These are phyloP conservation scores for Phyllostomus hastatus DNA, from an alignment of 2,113 vertebrate genomes.

Conservation along the genomic window DNA sequence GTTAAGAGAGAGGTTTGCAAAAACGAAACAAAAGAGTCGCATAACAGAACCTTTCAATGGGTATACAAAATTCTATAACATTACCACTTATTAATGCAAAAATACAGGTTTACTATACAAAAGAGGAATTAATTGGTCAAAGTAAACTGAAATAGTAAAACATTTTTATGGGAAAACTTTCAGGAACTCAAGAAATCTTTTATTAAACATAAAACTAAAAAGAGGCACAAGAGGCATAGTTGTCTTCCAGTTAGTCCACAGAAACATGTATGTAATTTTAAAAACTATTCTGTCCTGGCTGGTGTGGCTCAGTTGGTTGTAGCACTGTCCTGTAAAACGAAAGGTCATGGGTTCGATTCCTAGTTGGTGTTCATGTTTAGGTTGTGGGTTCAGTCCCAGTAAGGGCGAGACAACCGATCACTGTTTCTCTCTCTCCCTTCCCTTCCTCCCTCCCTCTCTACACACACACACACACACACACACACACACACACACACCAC, in stretches of 20 bases:
- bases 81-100: conserved; percentile 1
- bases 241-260: neutral
- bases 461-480: neutral
- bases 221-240: neutral
- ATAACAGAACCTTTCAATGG: neutral
- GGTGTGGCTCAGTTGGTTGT: too few relatives aligned
- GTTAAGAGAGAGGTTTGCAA: neutral
- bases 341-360: too few relatives aligned
- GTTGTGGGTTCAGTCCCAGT: neutral
- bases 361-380: neutral
- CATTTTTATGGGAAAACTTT: neutral
- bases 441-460: neutral
- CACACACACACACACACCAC: neutral
- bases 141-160: neutral
- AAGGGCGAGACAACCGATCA: too few relatives aligned
- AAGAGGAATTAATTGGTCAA: neutral
- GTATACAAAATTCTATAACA: neutral
- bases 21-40: neutral
- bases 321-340: too few relatives aligned
- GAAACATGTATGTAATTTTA: neutral
- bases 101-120: neutral
- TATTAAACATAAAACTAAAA: neutral
- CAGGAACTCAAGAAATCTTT: neutral
- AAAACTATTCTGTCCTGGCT: neutral
- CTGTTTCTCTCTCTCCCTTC: too few relatives aligned